Evolutionary conservation across 2,888 invertebrate genomes (phyloP), one percentile per base, ranked within the genome.

Genomic region (Calliphora vomitoria): DNA sequence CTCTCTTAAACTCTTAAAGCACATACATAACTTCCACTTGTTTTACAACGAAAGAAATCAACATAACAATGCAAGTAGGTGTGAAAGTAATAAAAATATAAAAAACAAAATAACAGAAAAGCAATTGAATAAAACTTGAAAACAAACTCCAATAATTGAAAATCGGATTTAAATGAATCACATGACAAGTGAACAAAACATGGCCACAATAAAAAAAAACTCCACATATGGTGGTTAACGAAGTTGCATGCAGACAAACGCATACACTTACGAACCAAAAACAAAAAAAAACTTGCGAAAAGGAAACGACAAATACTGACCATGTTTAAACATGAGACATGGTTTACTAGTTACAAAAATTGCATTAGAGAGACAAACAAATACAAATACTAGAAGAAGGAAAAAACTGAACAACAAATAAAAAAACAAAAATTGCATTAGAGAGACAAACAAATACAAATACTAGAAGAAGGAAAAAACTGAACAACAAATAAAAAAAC

Each of bases 141-240:
- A 90, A 91, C 90, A 89, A 91, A 92, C 91, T 92, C 89, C 91
- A 91, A 91, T 92, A 92, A 92, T 91, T 91, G 91, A 91, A 92
- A 91, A 90, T 91, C 89, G 90, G 89, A 91, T 91, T 90, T 89
- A 89, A 90, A 90, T 89, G 87, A 90, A 90, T 89, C 88, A 89
- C 84, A 88, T 74, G 89, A 87, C 84, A 87, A 53, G 84, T 82
- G 79, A 79, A 87, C 79, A 84, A 75, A 83, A 81, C 60, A 76
- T 75, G 25, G 83, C 75, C 85, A 66, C 72, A 82, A 74, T 74
- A 81, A 74, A 81, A 81, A 74, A 81, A 74, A 31, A 74, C 82
- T 78, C 58, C 69, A 62, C 72, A 78, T 58, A 64, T 68, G 64
- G 50, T 69, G 84, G 66, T 72, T 74, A 76, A 72, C 20, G 64